Base-by-base conservation (phyloP, 37 sponge, comb jelly and placozoan genomes). In the Axinella damicornis region DNA sequence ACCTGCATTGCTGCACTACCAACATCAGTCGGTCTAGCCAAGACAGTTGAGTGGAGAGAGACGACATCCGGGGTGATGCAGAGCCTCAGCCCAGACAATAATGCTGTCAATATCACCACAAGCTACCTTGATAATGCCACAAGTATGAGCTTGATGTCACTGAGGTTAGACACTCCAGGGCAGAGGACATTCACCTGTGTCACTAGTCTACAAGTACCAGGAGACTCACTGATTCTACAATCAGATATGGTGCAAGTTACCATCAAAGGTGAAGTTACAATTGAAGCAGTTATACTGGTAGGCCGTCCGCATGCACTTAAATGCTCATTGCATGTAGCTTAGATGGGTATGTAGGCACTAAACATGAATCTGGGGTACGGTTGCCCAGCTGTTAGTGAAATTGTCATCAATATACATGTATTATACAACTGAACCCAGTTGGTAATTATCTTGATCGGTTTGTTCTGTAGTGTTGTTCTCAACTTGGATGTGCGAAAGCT, bases 191-290 rank as follows among this genome's bases (percentile, higher is more conserved):
- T 24, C 74, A 73, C 27, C 21, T 73, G 74, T 53, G n/a, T 12
- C 25, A 9, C 56, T n/a, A 73, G 74, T 39, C 18, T 73, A 18
- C 55, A 53, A 41, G 74, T 73, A 21, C 74, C 56, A 53, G 74
- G 74, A 73, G 74, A 73, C 31, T 56, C 74, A 22, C 13, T 73
- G 25, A 73, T 73, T 56, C 53, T 56, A 73, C 53, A 13, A 19
- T 53, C 55, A 53, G 30, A 40, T 24, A 53, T 31, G 5, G 53
- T 31, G 24, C 56, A 53, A 73, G 74, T 53, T 5, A 73, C 56
- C 12, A 56, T 73, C 6, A 73, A 73, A 73, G 74, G 74, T 73
- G n/a, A n/a, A n/a, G n/a, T n/a, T n/a, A n/a, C n/a, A n/a, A n/a
- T n/a, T n/a, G n/a, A n/a, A n/a, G n/a, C n/a, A n/a, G n/a, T n/a